These are phyloP conservation scores for Meta bourneti DNA, from an alignment of 2,888 invertebrate genomes.

Conservation along the genomic window DNA sequence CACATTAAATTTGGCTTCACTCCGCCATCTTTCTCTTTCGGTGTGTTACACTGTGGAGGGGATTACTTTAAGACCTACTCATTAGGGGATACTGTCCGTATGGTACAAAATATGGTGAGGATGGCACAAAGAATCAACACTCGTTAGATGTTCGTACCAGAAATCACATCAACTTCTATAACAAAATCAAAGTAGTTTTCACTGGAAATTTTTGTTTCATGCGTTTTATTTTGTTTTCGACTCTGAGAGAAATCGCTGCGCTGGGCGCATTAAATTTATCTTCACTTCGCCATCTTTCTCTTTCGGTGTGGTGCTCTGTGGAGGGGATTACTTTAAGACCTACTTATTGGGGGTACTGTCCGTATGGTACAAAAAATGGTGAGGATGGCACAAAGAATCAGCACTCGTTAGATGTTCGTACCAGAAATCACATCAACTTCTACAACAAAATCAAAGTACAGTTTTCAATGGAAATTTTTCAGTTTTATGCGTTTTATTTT, in stretches of 20 bases:
- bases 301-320: conserved; percentile 6
- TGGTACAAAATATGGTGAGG: not conserved
- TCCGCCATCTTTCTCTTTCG: conserved; percentile 36
- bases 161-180: too few species aligned
- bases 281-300: conserved; percentile 42
- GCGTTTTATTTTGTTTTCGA: not conserved
- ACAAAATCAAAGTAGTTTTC: too few species aligned
- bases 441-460: too few species aligned
- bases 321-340: conserved; percentile 25
- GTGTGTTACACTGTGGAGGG: not conserved
- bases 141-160: too few species aligned
- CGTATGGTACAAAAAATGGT: not conserved
- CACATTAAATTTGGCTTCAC: conserved; percentile 58
- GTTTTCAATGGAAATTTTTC: too few species aligned
- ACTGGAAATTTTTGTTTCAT: too few species aligned
- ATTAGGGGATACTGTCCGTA: not conserved
- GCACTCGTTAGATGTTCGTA: too few species aligned
- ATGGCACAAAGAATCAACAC: not conserved
- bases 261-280: conserved; percentile 45
- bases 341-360: not conserved
- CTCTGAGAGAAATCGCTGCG: conserved; percentile 55
- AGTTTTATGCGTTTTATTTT: too few species aligned
- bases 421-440: too few species aligned
- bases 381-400: not conserved
- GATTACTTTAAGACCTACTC: conserved; percentile 25